A percentile compares a stretch with the other conserved stretches of the same genome.
Conservation (phyloP, 1,140 invertebrate species). For the Batillaria attramentaria region DNA sequence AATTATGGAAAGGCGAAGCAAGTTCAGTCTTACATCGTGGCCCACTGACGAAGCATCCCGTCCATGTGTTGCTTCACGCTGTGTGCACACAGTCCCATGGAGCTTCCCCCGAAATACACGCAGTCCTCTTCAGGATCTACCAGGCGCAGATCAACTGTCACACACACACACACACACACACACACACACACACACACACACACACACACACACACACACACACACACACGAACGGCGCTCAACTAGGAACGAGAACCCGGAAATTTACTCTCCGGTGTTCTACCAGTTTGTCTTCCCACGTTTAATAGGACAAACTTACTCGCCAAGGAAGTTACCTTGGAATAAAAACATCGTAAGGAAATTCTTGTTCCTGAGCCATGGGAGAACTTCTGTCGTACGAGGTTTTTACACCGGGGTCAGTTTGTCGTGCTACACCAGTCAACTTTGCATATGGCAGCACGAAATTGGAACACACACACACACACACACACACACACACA, state of each 20-base stretch:
- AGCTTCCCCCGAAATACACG: constrained; percentile 77
- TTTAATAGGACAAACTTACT: not conserved
- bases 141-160: constrained; percentile 65
- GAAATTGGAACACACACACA: too few species aligned
- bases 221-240: not conserved
- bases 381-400: too few species aligned
- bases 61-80: constrained; percentile 66
- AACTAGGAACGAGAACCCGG: too few species aligned
- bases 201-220: not conserved
- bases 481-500: too few species aligned
- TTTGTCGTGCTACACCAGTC: too few species aligned
- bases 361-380: not conserved
- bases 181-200: constrained; percentile 4
- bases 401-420: too few species aligned
- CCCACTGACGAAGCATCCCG: constrained; percentile 74
- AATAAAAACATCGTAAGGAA: not conserved
- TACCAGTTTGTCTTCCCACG: not conserved
- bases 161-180: constrained; percentile 12
- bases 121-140: constrained; percentile 72
- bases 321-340: not conserved
- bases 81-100: constrained; percentile 75
- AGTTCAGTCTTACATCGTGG: constrained; percentile 66
- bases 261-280: too few species aligned
- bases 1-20: not conserved
- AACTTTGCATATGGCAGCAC: too few species aligned